Base-by-base conservation (phyloP, 2,113 vertebrate species). In the Pachyramphus minor region DNA sequence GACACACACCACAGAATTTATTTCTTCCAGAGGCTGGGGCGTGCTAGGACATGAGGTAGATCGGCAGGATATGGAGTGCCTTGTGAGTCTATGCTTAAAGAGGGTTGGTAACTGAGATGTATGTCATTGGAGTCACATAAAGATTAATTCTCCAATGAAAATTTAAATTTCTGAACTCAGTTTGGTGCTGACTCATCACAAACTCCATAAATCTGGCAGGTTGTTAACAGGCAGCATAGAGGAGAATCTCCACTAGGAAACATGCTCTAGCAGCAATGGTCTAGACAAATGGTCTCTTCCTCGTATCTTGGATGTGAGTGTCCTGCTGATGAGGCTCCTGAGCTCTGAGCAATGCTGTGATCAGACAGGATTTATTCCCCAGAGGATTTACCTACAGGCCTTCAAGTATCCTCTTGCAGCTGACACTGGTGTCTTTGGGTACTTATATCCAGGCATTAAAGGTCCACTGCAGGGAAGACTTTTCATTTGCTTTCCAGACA, bases 1-100 rank as follows among this genome's bases (percentile, higher is more conserved):
- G 0, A 17, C 0, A 2, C 3, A 9, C 6, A 12, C 2, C 16
- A 31, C 27, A 23, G 9, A 50, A 55, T 55, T 63, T 50, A 18
- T 67, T 84, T 84, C 30, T 87, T 68, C 56, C 1, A 8, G 8
- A 9, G 55, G 18, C 42, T 84, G 55, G 12, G 52, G 35, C 27
- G 60, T 52, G 4, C 30, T 60, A 47, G 47, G 47, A 20, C 23
- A 50, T 5, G 2, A 76, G 31, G 22, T 45, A 47, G 16, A 49
- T 1, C 16, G 28, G 16, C 11, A 68, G 20, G 23, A 35, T 53
- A 41, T 7, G 14, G 20, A 67, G 30, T 18, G 5, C 13, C 31
- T 39, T 2, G 0, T 2, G 12, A 91, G 30, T 14, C 53, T 39
- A 0, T 41, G 16, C 10, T 44, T 76, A 50, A 69, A 59, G 37